Base-by-base conservation (phyloP, 2,113 vertebrate species). In the Gasterosteus nipponicus region DNA sequence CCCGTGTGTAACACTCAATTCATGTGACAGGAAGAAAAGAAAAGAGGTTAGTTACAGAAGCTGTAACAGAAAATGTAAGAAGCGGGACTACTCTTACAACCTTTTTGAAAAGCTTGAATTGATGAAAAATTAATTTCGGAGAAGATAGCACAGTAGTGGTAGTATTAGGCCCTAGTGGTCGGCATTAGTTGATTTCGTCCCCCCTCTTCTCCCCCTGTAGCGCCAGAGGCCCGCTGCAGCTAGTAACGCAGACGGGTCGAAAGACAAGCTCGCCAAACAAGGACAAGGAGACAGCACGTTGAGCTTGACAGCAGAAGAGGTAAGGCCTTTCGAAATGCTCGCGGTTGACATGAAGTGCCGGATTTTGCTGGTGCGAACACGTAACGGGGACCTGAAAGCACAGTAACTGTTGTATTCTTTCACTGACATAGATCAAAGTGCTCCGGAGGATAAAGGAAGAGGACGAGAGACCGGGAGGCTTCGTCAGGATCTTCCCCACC, bases 401-500 rank as follows among this genome's bases (percentile, higher is more conserved):
- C 26, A 47, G 18, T n/a, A 19, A 31, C 29, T 15, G 58, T 47
- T 58, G 18, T 63, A 26, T n/a, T 49, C 47, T 57, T 60, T 62
- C 18, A 31, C 82, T n/a, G 6, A 75, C 57, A 15, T 15, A 99
- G 98, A 91, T 97, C 77, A 99, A 94, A 93, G 96, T 98, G 77
- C 92, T 99, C 78, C 94, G 94, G 69, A 95, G 94, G 75, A 95
- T 96, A 67, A 96, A 94, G 91, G 98, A 99, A 75, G 98, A 99
- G 85, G 91, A 96, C 51, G 95, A 98, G 56, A 92, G 98, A 77
- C 94, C 97, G 87, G 98, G 98, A 39, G 97, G 98, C 69, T 99
- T 99, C 68, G 88, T 99, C 62, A 94, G 98, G 22, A 97, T 99
- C 89, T 99, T 99, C 88, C 98, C 98, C 67, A 97, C 96, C 1